Base-by-base conservation (phyloP, 1,140 invertebrate genomes). In the Drosophila kikkawai region DNA sequence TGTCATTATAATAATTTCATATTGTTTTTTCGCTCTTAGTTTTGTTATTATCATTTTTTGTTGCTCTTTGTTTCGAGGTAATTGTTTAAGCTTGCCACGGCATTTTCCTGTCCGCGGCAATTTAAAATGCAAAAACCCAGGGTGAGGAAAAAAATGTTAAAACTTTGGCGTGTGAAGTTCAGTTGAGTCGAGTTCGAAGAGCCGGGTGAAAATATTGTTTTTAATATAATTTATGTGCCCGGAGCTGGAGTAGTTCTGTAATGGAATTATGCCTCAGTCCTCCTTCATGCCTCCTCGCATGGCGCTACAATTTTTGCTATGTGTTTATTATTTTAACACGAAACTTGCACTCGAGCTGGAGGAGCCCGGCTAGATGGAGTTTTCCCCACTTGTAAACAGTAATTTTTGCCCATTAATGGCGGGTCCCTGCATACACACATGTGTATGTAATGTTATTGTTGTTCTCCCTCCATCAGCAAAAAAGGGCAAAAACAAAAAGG, bases 251-350 rank as follows among this genome's bases (percentile, higher is more conserved):
- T 59, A 70, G 67, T 75, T 64, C 59, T 74, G 85, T 88, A 88
- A 88, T 88, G 84, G 84, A 88, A 88, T 88, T 90, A 90, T 81
- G 67, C 57, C 34, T 11, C 53, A 37, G 34, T 15, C 6, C 19
- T 17, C 9, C 1, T 12, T 34, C 39, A 32, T 50, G 50, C 32
- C 45, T 61, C 80, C 75, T 19, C 71, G 79, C 78, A 90, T 81
- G 85, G 64, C 86, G 80, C 66, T 84, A 80, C 84, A 81, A 84
- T 90, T 88, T 87, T 81, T 79, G 86, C 82, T 85, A 91, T 90
- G 86, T 90, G 85, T 90, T 90, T 90, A 90, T 90, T 90, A 90
- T 90, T 90, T 90, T 91, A 90, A 90, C 85, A 90, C 85, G 85
- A 90, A 90, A 90, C 85, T 90, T 90, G 85, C 86, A 85, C 81